Percentiles rank a stretch among this genome's conserved stretches.
phyloP scores from a whole-genome alignment of 2,888 invertebrate genomes.

The Rutpela maculata region DNA sequence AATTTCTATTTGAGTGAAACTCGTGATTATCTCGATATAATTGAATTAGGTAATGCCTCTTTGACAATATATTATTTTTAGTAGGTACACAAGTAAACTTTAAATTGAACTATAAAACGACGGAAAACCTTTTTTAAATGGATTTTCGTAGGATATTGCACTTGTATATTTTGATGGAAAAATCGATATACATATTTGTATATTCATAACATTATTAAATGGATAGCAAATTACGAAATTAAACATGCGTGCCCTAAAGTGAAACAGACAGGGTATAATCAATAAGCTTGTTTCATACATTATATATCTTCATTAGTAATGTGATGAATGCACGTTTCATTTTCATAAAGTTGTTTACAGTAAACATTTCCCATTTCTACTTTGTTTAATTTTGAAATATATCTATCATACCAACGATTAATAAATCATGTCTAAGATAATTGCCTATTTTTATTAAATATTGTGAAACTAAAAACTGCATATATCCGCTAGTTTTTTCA shows the following conservation, averaged over 20 bases:
- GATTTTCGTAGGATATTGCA: background rate
- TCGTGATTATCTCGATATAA: too few relatives aligned
- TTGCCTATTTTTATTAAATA: too few relatives aligned
- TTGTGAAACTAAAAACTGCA: too few relatives aligned
- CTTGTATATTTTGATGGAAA: background rate
- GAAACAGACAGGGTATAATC: background rate
- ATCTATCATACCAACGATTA: background rate
- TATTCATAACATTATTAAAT: background rate
- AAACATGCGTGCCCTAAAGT: background rate
- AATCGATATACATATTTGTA: background rate
- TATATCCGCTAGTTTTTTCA: too few relatives aligned
- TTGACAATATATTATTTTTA: too few relatives aligned
- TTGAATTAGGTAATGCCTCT: too few relatives aligned
- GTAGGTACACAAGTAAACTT: background rate
- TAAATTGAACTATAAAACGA: background rate
- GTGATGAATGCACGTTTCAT: constrained; percentile 3
- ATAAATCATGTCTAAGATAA: background rate
- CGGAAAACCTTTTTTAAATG: background rate
- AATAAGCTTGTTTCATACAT: constrained; percentile 5
- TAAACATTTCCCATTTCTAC: background rate
- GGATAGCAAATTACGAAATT: constrained; percentile 7
- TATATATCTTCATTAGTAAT: constrained; percentile 3
- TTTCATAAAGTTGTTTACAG: background rate
- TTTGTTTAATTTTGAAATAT: background rate
- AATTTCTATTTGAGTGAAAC: too few relatives aligned